These are phyloP conservation scores for Lepidochrysops patricia DNA, from an alignment of 2,888 invertebrate species.

Conservation along the genomic window DNA sequence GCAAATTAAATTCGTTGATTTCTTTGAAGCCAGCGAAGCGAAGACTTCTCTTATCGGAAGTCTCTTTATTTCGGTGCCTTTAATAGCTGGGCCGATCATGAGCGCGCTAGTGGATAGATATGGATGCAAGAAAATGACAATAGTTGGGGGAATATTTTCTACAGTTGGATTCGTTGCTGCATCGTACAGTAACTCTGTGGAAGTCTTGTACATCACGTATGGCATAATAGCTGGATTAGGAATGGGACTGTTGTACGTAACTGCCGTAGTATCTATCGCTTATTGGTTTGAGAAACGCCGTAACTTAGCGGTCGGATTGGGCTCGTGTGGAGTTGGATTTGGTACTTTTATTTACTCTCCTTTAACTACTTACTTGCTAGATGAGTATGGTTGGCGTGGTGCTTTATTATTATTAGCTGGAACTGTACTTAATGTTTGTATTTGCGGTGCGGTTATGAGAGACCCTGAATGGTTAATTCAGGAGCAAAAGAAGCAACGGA, in stretches of 20 bases:
- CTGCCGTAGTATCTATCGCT: slow-evolving; percentile 92
- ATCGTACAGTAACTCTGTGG: slow-evolving; percentile 80
- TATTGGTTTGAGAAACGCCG: slow-evolving; percentile 94
- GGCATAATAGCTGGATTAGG: slow-evolving; percentile 90
- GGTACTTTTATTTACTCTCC: slow-evolving; percentile 93
- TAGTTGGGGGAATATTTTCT: slow-evolving; percentile 81
- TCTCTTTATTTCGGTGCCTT: slow-evolving; percentile 90
- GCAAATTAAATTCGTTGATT: slow-evolving; percentile 83
- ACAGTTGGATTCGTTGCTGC: slow-evolving; percentile 86
- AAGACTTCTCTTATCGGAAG: slow-evolving; percentile 92
- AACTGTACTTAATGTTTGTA: slow-evolving; percentile 88
- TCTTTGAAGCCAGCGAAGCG: slow-evolving; percentile 85
- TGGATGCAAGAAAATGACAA: slow-evolving; percentile 85
- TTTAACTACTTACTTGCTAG: slow-evolving; percentile 83
- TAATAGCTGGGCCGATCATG: slow-evolving; percentile 88
- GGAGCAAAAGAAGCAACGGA: slow-evolving; percentile 76
- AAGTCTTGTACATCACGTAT: slow-evolving; percentile 86
- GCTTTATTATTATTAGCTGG: slow-evolving; percentile 85
- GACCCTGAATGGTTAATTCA: slow-evolving; percentile 88
- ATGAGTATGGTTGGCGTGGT: slow-evolving; percentile 87
- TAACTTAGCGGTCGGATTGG: slow-evolving; percentile 89
- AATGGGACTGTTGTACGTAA: slow-evolving; percentile 88
- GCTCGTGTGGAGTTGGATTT: slow-evolving; percentile 91
- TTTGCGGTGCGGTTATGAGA: slow-evolving; percentile 89
- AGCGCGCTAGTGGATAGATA: slow-evolving; percentile 89